Base-by-base conservation (phyloP, 2,113 vertebrate species). In the rat (Rattus norvegicus) region DNA sequence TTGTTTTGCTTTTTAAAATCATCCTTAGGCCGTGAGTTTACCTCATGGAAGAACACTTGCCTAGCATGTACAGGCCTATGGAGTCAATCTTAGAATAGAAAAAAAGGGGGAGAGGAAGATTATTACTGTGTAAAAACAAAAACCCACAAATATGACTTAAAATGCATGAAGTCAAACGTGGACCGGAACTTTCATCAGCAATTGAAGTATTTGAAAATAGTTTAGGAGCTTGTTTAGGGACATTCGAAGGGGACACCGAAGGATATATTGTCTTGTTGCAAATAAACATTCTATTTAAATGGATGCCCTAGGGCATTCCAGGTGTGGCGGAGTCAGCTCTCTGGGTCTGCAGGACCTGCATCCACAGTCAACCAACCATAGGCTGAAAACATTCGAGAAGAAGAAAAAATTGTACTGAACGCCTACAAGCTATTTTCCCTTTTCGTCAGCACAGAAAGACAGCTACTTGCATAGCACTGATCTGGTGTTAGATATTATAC, bases 191-290 rank as follows among this genome's bases (percentile, higher is more conserved):
- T 90, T 95, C 65, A 83, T 72, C 24, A 83, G 47, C 12, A 75
- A 69, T 70, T 94, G 69, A 95, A 96, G 76, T 84, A 84, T 72
- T 47, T 88, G 39, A 61, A 93, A 96, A 93, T 75, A 87, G 87
- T 81, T 88, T 92, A 8, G 19, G 90, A 28, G 8, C 9, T 70
- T 63, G 49, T 76, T 94, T 36, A 93, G 52, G 43, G 69, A 81
- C 5, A 61, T 49, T 81, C 6, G 49, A 65, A 75, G 43, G 94
- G 63, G 22, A 70, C 73, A 36, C 19, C 47, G 79, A 69, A 95
- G 14, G 49, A 86, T 72, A 94, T 81, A 84, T 54, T 93, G 77
- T 33, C 75, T 92, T 93, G 47, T 14, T 94, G 52, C 11, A 70
- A 84, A n/a, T 65, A 72, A 77, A 49, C 39, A 10, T 87, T 76